Evolutionary conservation across 2,797 vertebrate species (phyloP).

Genomic region (Macroramphosus scolopax): DNA sequence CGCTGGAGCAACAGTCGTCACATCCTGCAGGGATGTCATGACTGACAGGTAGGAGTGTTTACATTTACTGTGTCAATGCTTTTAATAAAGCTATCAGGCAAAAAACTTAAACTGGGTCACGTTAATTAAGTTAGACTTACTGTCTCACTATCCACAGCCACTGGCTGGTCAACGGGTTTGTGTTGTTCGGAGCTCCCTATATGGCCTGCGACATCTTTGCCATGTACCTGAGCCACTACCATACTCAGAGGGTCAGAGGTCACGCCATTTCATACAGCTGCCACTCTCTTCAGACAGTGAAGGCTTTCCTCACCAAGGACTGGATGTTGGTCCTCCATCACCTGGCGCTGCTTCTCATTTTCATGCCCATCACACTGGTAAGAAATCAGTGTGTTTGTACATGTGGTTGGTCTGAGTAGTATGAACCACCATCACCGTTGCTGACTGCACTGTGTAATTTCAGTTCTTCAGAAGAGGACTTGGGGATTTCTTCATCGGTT

Average conservation of each 20-base stretch:
- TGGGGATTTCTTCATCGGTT: conserved; percentile 90
- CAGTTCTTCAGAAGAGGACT: conserved; percentile 84
- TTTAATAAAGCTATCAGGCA: too few species aligned
- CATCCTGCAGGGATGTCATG: conserved; percentile 81
- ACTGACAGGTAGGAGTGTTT: conserved; percentile 77
- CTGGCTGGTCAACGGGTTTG: conserved; percentile 83
- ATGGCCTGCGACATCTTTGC: conserved; percentile 84
- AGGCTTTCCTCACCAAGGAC: conserved; percentile 80
- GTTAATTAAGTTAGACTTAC: too few species aligned
- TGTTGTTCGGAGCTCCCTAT: conserved; percentile 82
- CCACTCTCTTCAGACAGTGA: conserved; percentile 66
- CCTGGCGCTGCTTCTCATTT: conserved; percentile 77
- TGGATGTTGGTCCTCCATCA: conserved; percentile 86
- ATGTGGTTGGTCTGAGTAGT: background rate
- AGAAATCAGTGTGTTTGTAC: conserved; percentile 19
- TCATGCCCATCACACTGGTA: conserved; percentile 84
- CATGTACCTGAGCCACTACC: conserved; percentile 89
- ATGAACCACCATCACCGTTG: background rate
- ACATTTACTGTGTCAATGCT: too few species aligned
- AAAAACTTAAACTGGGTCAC: too few species aligned
- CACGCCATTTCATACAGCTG: conserved; percentile 10
- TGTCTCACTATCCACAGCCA: conserved; percentile 70
- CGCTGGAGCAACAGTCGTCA: conserved; percentile 75
- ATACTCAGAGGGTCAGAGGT: conserved; percentile 66
- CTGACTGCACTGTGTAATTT: conserved; percentile 10